A percentile compares a stretch with the other conserved stretches of the same genome.
Evolutionary conservation across 2,113 vertebrate genomes (phyloP).

Genomic region (Genyomyrus donnyi): DNA sequence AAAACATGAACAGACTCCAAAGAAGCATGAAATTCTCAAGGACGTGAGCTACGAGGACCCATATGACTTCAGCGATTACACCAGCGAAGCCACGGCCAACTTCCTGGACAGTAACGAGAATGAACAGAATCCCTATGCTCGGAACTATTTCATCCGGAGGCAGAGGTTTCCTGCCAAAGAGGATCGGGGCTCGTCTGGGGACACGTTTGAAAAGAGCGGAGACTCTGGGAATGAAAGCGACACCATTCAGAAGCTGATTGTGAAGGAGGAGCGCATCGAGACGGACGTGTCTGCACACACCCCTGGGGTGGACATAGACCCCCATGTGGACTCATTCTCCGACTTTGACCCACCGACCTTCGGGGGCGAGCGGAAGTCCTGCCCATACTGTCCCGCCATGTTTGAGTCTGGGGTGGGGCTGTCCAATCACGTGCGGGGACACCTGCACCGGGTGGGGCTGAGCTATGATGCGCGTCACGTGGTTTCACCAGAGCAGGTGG

Average conservation of each 20-base stretch:
- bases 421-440: constrained; percentile 87
- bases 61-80: constrained; percentile 31
- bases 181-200: constrained; percentile 22
- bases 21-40: constrained; percentile 30
- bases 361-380: constrained; percentile 72
- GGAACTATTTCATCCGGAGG: constrained; percentile 42
- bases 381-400: constrained; percentile 83
- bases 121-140: constrained; percentile 40
- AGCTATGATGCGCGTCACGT: constrained; percentile 88
- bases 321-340: constrained; percentile 25
- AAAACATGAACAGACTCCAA: constrained; percentile 62
- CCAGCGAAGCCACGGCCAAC: constrained; percentile 29
- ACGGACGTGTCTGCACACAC: constrained; percentile 34
- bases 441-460: constrained; percentile 83
- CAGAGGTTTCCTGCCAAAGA: constrained; percentile 40
- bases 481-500: constrained; percentile 86
- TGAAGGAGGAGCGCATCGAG: constrained; percentile 53
- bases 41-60: constrained; percentile 50
- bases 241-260: constrained; percentile 50
- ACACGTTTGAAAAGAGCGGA: constrained; percentile 23
- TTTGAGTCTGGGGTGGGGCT: constrained; percentile 89
- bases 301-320: constrained; percentile 11
- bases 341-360: constrained; percentile 30
- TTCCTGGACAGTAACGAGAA: constrained; percentile 41
- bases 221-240: constrained; percentile 31